Evolutionary conservation across 2,797 vertebrate genomes (phyloP).

Genomic region (Columba guinea): DNA sequence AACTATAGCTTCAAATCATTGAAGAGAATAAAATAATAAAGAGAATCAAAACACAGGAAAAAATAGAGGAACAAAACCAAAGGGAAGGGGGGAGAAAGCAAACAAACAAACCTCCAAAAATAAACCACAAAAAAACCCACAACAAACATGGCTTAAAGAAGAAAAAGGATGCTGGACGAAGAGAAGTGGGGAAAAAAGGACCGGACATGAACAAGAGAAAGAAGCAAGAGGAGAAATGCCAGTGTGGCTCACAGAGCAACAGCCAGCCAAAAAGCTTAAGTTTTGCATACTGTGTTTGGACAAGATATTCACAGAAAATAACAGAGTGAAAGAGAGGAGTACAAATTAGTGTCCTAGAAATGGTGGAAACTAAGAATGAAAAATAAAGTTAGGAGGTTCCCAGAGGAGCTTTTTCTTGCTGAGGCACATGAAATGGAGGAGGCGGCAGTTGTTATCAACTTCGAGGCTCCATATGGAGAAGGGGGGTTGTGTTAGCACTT

Average conservation of each 20-base stretch:
- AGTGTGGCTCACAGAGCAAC: neutral
- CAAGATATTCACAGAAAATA: neutral
- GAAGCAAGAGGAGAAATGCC: neutral
- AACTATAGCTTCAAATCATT: neutral
- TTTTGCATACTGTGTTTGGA: neutral
- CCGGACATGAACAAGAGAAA: neutral
- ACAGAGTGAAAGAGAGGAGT: neutral
- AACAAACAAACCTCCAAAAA: neutral
- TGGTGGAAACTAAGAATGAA: neutral
- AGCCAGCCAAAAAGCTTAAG: neutral
- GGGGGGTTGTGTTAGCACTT: neutral
- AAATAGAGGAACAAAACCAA: neutral
- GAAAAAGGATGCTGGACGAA: neutral
- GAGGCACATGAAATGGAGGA: neutral
- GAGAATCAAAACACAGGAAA: neutral
- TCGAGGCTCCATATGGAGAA: neutral
- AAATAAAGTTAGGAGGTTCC: neutral
- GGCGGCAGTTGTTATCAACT: neutral
- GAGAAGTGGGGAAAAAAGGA: neutral
- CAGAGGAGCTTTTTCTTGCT: neutral
- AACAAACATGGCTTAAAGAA: neutral
- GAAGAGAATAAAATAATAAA: neutral
- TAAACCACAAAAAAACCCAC: too few species aligned
- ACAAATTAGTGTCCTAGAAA: neutral
- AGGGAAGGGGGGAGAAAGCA: accelerated